Percentiles rank a stretch among this genome's conserved stretches.
These are phyloP conservation scores for Ectobius pallidus DNA, from an alignment of 2,888 invertebrate genomes.

Conservation along the genomic window DNA sequence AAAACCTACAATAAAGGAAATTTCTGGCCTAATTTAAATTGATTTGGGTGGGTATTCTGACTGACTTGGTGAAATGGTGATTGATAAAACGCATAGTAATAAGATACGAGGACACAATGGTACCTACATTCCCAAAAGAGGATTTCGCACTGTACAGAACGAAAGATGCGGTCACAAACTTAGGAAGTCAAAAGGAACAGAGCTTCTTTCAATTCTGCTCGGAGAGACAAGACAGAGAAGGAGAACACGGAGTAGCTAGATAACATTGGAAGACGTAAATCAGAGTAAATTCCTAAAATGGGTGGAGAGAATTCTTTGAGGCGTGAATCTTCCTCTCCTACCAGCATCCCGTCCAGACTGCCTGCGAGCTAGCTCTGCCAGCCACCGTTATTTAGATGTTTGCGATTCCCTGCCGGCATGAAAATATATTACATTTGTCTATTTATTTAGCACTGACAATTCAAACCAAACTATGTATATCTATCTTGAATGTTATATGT, in stretches of 20 bases:
- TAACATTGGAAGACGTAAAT: slow-evolving; percentile 27
- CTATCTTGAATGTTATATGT: too few relatives aligned
- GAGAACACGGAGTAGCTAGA: slow-evolving; percentile 15
- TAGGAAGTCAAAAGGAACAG: background rate
- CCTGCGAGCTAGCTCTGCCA: too few relatives aligned
- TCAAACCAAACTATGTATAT: too few relatives aligned
- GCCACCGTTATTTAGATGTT: too few relatives aligned
- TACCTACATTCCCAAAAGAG: background rate
- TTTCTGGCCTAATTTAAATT: too few relatives aligned
- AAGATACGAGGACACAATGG: background rate
- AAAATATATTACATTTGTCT: too few relatives aligned
- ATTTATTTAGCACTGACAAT: too few relatives aligned
- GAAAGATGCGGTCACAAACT: background rate
- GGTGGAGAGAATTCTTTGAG: slow-evolving; percentile 7
- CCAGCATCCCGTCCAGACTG: background rate
- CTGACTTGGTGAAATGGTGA: too few relatives aligned
- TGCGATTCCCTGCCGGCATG: too few relatives aligned
- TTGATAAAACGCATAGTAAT: background rate
- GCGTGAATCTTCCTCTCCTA: background rate
- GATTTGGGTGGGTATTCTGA: too few relatives aligned
- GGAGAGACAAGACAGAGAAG: background rate
- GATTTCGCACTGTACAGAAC: background rate
- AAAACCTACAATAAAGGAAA: too few relatives aligned
- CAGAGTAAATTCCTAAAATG: slow-evolving; percentile 22
- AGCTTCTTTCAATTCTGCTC: background rate